These are phyloP conservation scores for Bujurquina vittata DNA, from an alignment of 2,113 vertebrate genomes.

Conservation along the genomic window DNA sequence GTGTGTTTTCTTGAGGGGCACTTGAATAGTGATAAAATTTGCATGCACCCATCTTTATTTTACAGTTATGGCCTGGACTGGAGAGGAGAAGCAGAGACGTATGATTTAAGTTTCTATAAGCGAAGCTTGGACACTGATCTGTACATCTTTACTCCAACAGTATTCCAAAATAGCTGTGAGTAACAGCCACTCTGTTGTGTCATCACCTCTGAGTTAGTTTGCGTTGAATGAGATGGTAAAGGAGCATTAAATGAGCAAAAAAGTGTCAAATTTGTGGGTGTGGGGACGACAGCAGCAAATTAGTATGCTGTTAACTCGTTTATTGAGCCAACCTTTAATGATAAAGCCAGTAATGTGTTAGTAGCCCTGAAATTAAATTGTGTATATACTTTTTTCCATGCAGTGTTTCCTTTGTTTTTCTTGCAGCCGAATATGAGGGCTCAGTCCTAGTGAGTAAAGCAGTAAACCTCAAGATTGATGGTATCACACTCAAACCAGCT, in stretches of 20 bases:
- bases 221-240: neutral
- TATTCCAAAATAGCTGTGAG: slow-evolving; percentile 88
- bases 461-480: slow-evolving; percentile 85
- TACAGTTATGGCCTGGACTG: slow-evolving; percentile 86
- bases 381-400: neutral
- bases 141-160: slow-evolving; percentile 92
- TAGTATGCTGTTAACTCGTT: neutral
- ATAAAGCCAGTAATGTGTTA: neutral
- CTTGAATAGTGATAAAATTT: neutral
- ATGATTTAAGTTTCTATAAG: slow-evolving; percentile 96
- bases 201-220: neutral
- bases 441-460: slow-evolving; percentile 93
- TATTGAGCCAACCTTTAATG: neutral
- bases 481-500: slow-evolving; percentile 90
- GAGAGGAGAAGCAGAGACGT: slow-evolving; percentile 91
- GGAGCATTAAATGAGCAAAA: neutral
- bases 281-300: neutral
- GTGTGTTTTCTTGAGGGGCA: neutral
- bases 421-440: slow-evolving; percentile 79
- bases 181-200: slow-evolving; percentile 8
- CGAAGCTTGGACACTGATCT: slow-evolving; percentile 93
- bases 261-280: neutral
- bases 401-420: slow-evolving; percentile 1
- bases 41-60: slow-evolving; percentile 14
- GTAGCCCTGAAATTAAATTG: neutral